A percentile compares a stretch with the other conserved stretches of the same genome.
phyloP scores from a whole-genome alignment of 1,140 invertebrate species.

The Bombus cullumanus region DNA sequence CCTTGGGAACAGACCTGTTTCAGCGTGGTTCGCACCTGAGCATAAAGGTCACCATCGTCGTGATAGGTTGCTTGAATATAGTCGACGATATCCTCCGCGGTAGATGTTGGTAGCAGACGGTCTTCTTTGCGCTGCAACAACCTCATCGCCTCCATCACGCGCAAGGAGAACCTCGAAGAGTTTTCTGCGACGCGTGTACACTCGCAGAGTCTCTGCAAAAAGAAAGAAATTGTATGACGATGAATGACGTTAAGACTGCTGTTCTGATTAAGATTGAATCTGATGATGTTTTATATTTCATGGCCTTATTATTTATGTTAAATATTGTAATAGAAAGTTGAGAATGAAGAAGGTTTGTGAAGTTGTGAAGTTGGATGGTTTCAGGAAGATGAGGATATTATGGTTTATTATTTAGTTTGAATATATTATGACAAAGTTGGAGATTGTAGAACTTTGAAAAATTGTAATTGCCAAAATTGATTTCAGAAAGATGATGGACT shows the following conservation, averaged over 20 bases:
- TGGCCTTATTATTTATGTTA: background rate
- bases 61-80: conserved; percentile 65
- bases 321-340: background rate
- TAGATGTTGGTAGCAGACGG: conserved; percentile 22
- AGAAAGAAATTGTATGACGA: background rate
- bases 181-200: conserved; percentile 46
- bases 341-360: background rate
- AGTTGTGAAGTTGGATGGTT: background rate
- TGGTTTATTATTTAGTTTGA: background rate
- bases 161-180: conserved; percentile 67
- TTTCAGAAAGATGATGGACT: background rate
- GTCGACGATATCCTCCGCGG: conserved; percentile 61
- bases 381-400: background rate
- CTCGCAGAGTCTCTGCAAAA: conserved; percentile 1
- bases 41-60: conserved; percentile 69
- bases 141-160: conserved; percentile 72
- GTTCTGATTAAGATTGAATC: too few relatives aligned
- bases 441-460: too few relatives aligned
- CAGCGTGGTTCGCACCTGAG: conserved; percentile 71
- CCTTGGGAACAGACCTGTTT: conserved; percentile 68
- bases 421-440: background rate
- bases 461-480: background rate
- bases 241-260: too few relatives aligned
- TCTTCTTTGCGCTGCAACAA: conserved; percentile 48
- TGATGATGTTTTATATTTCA: too few relatives aligned